Evolutionary conservation across 2,113 vertebrate species (phyloP), one percentile per base, ranked within the genome.

Genomic region (Arothron firmamentum): DNA sequence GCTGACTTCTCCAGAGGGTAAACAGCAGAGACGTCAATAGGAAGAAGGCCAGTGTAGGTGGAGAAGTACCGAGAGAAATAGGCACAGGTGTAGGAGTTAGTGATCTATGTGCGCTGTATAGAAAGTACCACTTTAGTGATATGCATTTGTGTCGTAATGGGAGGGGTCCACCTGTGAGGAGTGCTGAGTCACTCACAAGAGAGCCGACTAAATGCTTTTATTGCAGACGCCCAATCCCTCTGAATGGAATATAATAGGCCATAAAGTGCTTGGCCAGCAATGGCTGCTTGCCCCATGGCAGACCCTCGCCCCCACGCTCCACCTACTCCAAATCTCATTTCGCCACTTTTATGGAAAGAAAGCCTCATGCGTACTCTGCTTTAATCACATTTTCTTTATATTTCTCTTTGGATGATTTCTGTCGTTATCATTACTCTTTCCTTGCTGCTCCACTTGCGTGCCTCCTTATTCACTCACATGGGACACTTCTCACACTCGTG

Each of bases 181-280:
- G 69, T 85, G 83, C 86, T 89, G 86, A 89, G 83, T 88, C 88
- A 89, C 76, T 77, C 72, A 38, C 67, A 56, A 80, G 75, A 69
- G 25, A 77, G 50, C 63, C 74, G 85, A 75, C 83, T 77, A 81
- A 88, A 87, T 86, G 86, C 83, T 87, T 87, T 86, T 83, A 85
- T 83, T 70, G 74, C 70, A 72, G 82, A 86, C 74, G 82, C 84
- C 83, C 58, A 67, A 77, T 82, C 80, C 77, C 75, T 86, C 82
- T 86, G 79, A 88, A 84, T 84, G 80, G 85, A 86, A 86, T 82
- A 85, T 88, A 86, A 89, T 88, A 70, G 77, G 75, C 82, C 51
- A 52, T 77, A 86, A 87, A 89, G 86, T 86, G 83, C 82, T 87
- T 77, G 67, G 79, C 76, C 78, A 77, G 80, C 79, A 79, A 78